Conservation (phyloP, 2,113 vertebrate species). For the Gallinago jamesoni region DNA sequence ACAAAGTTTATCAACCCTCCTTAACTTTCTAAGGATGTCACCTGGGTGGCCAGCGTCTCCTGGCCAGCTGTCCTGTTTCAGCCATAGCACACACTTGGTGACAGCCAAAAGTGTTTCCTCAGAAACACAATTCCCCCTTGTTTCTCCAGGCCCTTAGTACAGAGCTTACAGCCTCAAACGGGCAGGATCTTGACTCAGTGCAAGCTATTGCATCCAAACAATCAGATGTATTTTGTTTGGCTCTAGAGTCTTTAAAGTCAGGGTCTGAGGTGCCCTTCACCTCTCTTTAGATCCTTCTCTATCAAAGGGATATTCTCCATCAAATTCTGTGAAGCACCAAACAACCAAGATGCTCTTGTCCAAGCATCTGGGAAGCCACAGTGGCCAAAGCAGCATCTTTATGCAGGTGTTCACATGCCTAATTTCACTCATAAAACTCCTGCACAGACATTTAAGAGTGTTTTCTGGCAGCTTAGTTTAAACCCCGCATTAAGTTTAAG, state of each 20-base stretch:
- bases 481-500: neutral
- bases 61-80: neutral
- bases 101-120: neutral
- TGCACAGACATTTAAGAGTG: neutral
- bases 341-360: neutral
- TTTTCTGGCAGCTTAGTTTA: neutral
- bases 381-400: neutral
- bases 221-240: neutral
- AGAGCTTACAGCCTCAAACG: neutral
- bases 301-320: neutral
- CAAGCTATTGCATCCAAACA: neutral
- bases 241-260: neutral
- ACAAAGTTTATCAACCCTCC: neutral
- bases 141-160: neutral
- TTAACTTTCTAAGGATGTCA: neutral
- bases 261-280: neutral
- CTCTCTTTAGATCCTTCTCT: neutral
- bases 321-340: neutral
- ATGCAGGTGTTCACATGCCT: neutral
- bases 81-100: neutral
- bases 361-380: neutral
- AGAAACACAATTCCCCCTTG: rapidly evolving
- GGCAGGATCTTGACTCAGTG: neutral
- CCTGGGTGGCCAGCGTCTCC: neutral
- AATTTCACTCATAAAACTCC: neutral